Percentiles rank a stretch among this genome's conserved stretches.
Evolutionary conservation across 2,888 invertebrate genomes (phyloP).

Genomic region (Brenthis ino): DNA sequence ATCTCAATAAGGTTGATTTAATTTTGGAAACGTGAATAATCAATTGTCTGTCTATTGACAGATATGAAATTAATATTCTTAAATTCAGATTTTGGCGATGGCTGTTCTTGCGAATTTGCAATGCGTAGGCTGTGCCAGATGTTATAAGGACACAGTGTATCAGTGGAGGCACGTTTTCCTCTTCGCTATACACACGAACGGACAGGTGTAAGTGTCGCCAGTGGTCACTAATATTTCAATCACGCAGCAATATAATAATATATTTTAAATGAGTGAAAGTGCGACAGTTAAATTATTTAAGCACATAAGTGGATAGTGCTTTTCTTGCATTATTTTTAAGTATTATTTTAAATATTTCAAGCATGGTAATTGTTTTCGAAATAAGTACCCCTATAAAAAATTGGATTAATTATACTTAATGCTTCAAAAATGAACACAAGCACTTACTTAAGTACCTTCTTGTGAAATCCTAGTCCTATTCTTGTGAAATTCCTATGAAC

Average conservation of each 20-base stretch:
- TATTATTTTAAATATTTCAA: not conserved
- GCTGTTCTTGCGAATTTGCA: constrained; percentile 39
- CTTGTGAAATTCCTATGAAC: not conserved
- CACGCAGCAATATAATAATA: constrained; percentile 12
- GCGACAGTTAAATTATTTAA: not conserved
- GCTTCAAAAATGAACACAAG: not conserved
- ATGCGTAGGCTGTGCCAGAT: constrained; percentile 62
- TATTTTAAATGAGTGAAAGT: constrained; percentile 24
- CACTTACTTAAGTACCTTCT: no score
- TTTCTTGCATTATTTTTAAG: not conserved
- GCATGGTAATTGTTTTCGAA: not conserved
- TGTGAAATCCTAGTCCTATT: no score
- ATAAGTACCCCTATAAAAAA: no score
- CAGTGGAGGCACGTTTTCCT: constrained; percentile 61
- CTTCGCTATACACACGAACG: constrained; percentile 58
- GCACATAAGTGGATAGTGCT: not conserved
- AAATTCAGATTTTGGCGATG: constrained; percentile 37
- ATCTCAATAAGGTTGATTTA: constrained; percentile 17
- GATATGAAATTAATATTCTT: constrained; percentile 39
- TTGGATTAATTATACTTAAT: no score
- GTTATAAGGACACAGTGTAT: constrained; percentile 65
- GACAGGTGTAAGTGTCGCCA: constrained; percentile 59
- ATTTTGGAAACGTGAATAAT: constrained; percentile 35
- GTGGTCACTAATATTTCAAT: constrained; percentile 21
- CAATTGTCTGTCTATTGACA: constrained; percentile 34